Evolutionary conservation across 2,797 vertebrate species (phyloP), one percentile per base, ranked within the genome.

Genomic region (Danionella dracula): DNA sequence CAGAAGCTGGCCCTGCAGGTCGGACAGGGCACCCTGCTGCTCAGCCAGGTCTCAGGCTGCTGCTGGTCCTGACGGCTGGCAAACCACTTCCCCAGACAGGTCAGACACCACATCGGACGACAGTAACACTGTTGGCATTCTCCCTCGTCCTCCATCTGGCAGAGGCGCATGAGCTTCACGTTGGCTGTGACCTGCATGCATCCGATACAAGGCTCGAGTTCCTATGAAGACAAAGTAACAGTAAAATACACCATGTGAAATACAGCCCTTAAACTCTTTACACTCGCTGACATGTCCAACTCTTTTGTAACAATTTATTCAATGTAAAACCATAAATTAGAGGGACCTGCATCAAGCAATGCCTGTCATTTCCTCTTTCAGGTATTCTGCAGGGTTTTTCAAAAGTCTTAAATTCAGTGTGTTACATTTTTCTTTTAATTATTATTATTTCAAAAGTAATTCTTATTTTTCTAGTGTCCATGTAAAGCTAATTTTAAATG

Each of bases 21-120:
- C 0, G 96, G 96, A 37, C 95, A 98, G 66, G 94, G 94, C 62
- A 93, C 95, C n/a, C 82, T 86, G 84, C 92, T 95, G 0, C 93
- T 90, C 50, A 98, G 83, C 96, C 96, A 98, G 4, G 93, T 97
- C 78, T 98, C 94, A 0, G 94, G 94, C 72, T 82, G 92, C 63
- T 94, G 92, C 80, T 95, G 93, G 61, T 97, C 94, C 76, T 98
- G 96, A 1, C 93, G 91, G 78, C 94, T 98, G 70, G 95, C 93
- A 0, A 98, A 98, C 96, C 96, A 98, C 49, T 93, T 94, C 16
- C 96, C 95, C 89, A 98, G 86, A 76, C 96, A 98, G 9, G 90
- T 91, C 27, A 98, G 81, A 74, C 96, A 98, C 96, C 95, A 98
- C 96, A 97, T 97, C 44, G 96, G 96, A 12, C 94, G 91, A 71